Percentiles rank a stretch among this genome's conserved stretches.
Conservation (phyloP, 1,140 invertebrate genomes). For the Portunus trituberculatus region DNA sequence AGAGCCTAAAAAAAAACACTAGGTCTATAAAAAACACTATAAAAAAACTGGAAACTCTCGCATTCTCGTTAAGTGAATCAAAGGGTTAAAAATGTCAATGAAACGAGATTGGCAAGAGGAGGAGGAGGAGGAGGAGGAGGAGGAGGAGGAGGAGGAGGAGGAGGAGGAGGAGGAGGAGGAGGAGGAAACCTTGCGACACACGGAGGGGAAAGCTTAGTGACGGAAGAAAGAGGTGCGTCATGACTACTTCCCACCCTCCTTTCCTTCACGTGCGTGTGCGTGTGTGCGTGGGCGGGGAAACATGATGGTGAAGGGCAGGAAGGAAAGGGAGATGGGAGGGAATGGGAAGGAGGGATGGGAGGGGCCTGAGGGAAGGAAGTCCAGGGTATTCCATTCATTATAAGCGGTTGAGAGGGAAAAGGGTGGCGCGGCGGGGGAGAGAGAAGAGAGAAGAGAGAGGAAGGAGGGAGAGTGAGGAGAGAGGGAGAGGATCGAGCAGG, state of each 20-base stretch:
- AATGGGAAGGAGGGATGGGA: background rate
- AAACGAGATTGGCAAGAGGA: no score
- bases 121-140: no score
- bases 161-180: background rate
- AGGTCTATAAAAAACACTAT: no score
- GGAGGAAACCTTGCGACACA: background rate
- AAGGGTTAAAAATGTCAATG: no score
- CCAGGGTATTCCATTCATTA: constrained; percentile 7
- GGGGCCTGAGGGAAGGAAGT: background rate
- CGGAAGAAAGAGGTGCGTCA: no score
- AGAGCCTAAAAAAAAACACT: no score
- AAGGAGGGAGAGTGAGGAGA: background rate
- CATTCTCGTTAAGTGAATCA: no score
- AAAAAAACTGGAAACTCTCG: no score
- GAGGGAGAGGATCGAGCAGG: background rate
- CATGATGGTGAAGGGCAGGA: background rate
- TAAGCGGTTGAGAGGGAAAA: background rate
- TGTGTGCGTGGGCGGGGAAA: background rate
- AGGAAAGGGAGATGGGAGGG: background rate
- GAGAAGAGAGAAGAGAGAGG: background rate
- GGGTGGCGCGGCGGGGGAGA: background rate
- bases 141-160: no score
- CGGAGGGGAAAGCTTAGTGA: background rate
- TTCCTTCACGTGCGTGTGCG: background rate
- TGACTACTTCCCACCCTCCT: no score